Evolutionary conservation across 2,113 vertebrate genomes (phyloP).

Genomic region (Genyomyrus donnyi): DNA sequence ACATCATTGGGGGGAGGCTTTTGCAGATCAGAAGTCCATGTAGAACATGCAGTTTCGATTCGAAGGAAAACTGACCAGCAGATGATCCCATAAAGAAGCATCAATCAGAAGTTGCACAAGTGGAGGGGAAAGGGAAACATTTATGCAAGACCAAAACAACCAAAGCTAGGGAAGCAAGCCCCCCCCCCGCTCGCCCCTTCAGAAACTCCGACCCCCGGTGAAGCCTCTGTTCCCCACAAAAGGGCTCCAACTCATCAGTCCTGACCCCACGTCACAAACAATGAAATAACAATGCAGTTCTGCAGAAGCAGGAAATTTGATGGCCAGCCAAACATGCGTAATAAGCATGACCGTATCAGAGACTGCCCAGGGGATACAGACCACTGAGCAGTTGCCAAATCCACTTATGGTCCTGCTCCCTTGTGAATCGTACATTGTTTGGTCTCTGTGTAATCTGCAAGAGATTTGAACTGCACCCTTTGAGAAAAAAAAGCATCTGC

Average conservation of each 20-base stretch:
- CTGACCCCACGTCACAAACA: background rate
- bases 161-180: background rate
- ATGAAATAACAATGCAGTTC: background rate
- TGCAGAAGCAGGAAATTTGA: background rate
- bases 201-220: background rate
- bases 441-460: background rate
- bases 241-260: background rate
- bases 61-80: background rate
- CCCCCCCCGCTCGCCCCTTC: background rate
- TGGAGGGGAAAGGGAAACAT: background rate
- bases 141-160: background rate
- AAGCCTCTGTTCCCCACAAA: background rate
- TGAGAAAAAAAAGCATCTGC: background rate
- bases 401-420: background rate
- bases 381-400: background rate
- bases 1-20: background rate
- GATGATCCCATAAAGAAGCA: background rate
- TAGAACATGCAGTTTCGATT: background rate
- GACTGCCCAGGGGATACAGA: background rate
- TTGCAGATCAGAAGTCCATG: too few species aligned
- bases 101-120: background rate
- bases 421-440: background rate
- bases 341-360: background rate
- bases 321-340: background rate
- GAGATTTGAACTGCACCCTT: background rate